phyloP scores from a whole-genome alignment of 2,113 vertebrate genomes.

The Ctenomys sociabilis region DNA sequence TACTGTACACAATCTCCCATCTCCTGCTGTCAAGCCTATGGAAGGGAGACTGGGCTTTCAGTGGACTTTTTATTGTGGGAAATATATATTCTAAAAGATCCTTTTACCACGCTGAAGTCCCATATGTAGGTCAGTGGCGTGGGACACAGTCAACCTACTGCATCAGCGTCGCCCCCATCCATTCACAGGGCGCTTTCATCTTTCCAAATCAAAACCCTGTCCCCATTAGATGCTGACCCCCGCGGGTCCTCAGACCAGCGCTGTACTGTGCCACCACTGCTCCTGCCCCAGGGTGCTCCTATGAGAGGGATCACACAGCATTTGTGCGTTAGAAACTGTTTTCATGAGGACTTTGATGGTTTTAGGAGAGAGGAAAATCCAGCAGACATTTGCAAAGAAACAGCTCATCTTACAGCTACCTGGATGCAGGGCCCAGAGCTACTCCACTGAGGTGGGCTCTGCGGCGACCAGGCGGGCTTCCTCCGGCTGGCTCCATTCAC shows the following conservation, averaged over 20 bases:
- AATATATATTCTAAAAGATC: not conserved
- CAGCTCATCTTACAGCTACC: not conserved
- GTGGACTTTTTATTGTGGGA: not conserved
- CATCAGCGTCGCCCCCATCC: not conserved
- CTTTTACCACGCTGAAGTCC: not conserved
- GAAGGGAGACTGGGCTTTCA: not conserved
- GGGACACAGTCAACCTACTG: not conserved
- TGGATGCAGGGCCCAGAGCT: not conserved
- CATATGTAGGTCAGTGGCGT: not conserved
- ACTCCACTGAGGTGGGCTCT: not conserved
- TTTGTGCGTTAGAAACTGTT: constrained; percentile 28
- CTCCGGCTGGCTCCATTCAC: not conserved
- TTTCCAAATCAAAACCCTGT: not conserved
- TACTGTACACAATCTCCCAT: not conserved
- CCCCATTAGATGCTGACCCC: not conserved
- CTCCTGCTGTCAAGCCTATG: not conserved
- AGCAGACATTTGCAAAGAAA: not conserved
- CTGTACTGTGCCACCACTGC: not conserved
- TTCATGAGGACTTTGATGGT: not conserved
- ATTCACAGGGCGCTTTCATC: not conserved
- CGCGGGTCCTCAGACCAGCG: accelerated
- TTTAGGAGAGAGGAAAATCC: not conserved
- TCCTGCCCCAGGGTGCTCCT: not conserved
- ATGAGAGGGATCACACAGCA: not conserved
- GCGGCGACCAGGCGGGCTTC: not conserved